phyloP scores from a whole-genome alignment of 1,140 invertebrate species.

The Drosophila melanica region DNA sequence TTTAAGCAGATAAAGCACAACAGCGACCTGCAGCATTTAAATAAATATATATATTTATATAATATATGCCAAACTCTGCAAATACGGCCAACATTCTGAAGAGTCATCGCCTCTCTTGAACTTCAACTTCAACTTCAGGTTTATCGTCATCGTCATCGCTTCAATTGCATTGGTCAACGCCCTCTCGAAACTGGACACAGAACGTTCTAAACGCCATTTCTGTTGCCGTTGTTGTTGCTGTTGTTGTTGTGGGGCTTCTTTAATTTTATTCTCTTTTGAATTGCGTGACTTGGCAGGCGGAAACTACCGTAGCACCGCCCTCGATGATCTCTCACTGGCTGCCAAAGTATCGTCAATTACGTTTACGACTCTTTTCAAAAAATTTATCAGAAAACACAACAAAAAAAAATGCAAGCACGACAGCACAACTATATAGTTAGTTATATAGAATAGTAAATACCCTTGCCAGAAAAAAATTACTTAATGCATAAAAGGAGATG shows the following conservation, averaged over 20 bases:
- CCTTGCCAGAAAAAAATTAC: background rate
- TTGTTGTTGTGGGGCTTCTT: conserved; percentile 49
- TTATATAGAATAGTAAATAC: conserved; percentile 2
- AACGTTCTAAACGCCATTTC: conserved; percentile 52
- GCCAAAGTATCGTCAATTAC: conserved; percentile 66
- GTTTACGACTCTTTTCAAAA: conserved; percentile 60
- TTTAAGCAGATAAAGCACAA: background rate
- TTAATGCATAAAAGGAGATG: too few relatives aligned
- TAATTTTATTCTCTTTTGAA: conserved; percentile 26
- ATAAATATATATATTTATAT: background rate
- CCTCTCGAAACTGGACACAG: conserved; percentile 36
- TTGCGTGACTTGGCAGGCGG: conserved; percentile 63
- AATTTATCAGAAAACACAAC: conserved; percentile 12
- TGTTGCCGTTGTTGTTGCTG: conserved; percentile 8
- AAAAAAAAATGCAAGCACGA: background rate
- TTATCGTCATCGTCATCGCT: conserved; percentile 30
- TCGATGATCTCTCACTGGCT: conserved; percentile 59
- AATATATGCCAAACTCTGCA: background rate
- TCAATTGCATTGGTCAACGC: conserved; percentile 74
- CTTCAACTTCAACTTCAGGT: conserved; percentile 21
- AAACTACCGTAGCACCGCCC: conserved; percentile 56
- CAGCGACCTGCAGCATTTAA: background rate
- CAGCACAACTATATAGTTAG: too few relatives aligned
- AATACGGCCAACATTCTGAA: conserved; percentile 26
- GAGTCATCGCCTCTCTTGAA: conserved; percentile 36